Evolutionary conservation across 2,113 vertebrate genomes (phyloP).

Genomic region (Trichomycterus rosablanca): DNA sequence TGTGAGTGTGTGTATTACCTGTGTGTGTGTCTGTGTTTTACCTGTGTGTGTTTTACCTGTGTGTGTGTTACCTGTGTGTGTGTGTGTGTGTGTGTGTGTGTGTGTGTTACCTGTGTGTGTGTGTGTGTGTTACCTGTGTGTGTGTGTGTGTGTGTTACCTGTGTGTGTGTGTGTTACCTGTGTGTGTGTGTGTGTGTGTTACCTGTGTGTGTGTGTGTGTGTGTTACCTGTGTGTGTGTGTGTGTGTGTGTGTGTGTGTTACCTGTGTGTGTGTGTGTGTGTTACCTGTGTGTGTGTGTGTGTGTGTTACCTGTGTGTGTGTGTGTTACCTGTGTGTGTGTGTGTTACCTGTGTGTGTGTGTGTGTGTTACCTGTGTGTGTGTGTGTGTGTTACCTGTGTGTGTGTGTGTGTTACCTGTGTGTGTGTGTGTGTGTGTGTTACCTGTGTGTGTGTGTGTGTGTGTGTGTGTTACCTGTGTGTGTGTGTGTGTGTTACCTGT

Average conservation of each 20-base stretch:
- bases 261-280: neutral
- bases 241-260: constrained; percentile 80
- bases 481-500: neutral
- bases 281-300: too few relatives aligned
- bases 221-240: constrained; percentile 93
- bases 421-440: constrained; percentile 98
- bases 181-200: neutral
- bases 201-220: neutral
- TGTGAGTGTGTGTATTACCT: neutral
- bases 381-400: constrained; percentile 1
- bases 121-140: constrained; percentile 79
- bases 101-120: neutral
- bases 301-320: neutral
- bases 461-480: neutral
- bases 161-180: too few relatives aligned
- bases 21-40: constrained; percentile 50
- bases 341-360: too few relatives aligned
- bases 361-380: neutral
- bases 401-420: constrained; percentile 72
- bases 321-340: constrained; percentile 87
- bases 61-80: too few relatives aligned
- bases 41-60: constrained; percentile 94
- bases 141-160: constrained; percentile 93
- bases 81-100: neutral
- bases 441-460: too few relatives aligned